Conservation (phyloP, 92 coral and sea anemone genomes). For the Bergia puertoricense region DNA sequence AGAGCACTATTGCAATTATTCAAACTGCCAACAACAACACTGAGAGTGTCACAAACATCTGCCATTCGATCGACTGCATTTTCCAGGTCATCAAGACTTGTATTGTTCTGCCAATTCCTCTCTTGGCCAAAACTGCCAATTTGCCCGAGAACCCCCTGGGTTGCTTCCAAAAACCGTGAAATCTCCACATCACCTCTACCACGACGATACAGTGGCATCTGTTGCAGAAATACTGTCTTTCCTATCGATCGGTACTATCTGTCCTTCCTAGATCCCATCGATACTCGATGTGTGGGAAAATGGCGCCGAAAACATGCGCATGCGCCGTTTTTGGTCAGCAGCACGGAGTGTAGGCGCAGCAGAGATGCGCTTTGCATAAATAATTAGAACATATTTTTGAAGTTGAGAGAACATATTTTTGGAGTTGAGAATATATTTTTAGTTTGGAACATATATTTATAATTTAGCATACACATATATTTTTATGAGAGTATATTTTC, state of each 20-base stretch:
- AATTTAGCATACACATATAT: neutral
- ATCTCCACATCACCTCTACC: conserved; percentile 38
- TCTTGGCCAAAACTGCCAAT: conserved; percentile 23
- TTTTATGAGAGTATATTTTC: neutral
- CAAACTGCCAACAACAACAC: neutral
- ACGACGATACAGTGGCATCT: conserved; percentile 37
- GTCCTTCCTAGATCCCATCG: neutral
- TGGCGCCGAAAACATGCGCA: neutral
- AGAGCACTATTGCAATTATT: neutral
- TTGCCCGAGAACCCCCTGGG: conserved; percentile 39
- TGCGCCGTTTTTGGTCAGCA: neutral
- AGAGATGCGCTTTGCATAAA: conserved; percentile 3
- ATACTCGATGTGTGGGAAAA: neutral
- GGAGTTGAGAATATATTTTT: conserved; percentile 1
- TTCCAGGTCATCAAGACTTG: conserved; percentile 28
- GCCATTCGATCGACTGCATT: conserved; percentile 32
- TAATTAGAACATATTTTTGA: neutral
- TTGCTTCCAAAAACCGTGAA: conserved; percentile 12
- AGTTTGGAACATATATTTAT: neutral
- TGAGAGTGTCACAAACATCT: conserved; percentile 21
- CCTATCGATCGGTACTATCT: too few species aligned
- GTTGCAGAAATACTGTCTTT: too few species aligned
- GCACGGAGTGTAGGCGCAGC: conserved; percentile 1
- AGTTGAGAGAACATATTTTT: conserved; percentile 27
- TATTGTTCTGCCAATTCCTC: conserved; percentile 4